Evolutionary conservation across 2,113 vertebrate genomes (phyloP), one percentile per base, ranked within the genome.

Genomic region (Cheirogaleus medius): DNA sequence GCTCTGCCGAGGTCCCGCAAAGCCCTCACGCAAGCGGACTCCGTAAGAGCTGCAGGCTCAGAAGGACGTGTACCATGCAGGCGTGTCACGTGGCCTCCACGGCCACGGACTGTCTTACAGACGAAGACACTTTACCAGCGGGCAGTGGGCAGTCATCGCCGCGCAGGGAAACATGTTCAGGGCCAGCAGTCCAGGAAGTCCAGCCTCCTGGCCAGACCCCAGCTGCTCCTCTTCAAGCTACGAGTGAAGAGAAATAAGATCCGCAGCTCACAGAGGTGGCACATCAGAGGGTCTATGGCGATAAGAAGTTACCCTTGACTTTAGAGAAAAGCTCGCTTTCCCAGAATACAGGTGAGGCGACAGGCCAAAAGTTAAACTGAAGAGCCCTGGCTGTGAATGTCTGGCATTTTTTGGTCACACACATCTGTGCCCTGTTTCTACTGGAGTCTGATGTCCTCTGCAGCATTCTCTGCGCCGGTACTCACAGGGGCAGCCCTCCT

Each of bases 31-130:
- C 52, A 27, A 21, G 56, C 0, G 4, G 25, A 37, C 34, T n/a
- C 71, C 20, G 8, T 25, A 1, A 25, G 58, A 83, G 76, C 69
- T 21, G 32, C 20, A 86, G 76, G 42, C 27, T 52, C 23, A 34
- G 54, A 63, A 44, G 81, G 73, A 54, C 15, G 0, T 11, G n/a
- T 42, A 63, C 44, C 0, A 5, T 0, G 21, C 27, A 42, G 11
- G 12, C 42, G 7, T 0, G 29, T 29, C 71, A 9, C 6, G 3
- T 12, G 34, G 56, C 52, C n/a, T 60, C 76, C 39, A 9, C 1
- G 18, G 52, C 64, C 54, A 44, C 1, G 1, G 0, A 11, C 82
- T 5, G 20, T 32, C 39, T 6, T 2, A 15, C 21, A 0, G 21
- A 37, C 9, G 37, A 49, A 1, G 18, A 47, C 21, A 8, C 69